Percentiles rank a stretch among this genome's conserved stretches.
Evolutionary conservation across 2,888 invertebrate species (phyloP).

Genomic region (Thyatira batis): DNA sequence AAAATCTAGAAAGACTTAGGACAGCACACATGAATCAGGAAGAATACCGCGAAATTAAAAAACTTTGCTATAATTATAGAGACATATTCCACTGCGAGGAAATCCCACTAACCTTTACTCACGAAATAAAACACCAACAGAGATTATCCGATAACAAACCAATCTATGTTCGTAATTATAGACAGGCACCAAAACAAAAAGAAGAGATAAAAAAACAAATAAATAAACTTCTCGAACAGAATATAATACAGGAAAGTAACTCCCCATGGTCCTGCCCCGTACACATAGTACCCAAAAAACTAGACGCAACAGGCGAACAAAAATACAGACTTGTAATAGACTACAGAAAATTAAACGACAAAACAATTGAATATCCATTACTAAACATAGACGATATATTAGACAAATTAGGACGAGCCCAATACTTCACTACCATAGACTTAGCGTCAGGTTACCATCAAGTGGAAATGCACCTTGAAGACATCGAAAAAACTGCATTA

Average conservation of each 20-base stretch:
- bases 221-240: slow-evolving; percentile 21
- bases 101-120: slow-evolving; percentile 36
- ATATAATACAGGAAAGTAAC: slow-evolving; percentile 21
- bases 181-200: slow-evolving; percentile 18
- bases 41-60: slow-evolving; percentile 29
- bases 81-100: slow-evolving; percentile 43
- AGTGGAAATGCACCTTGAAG: background rate
- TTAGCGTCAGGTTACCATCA: background rate
- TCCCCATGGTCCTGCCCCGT: slow-evolving; percentile 19
- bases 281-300: background rate
- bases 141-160: slow-evolving; percentile 24
- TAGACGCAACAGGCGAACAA: background rate
- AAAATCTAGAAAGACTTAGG: slow-evolving; percentile 19
- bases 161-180: slow-evolving; percentile 23
- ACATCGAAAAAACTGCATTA: slow-evolving; percentile 1
- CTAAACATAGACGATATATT: slow-evolving; percentile 31
- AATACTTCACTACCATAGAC: slow-evolving; percentile 16
- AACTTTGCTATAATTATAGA: slow-evolving; percentile 31
- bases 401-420: slow-evolving; percentile 24
- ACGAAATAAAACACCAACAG: slow-evolving; percentile 44
- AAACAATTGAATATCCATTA: slow-evolving; percentile 28
- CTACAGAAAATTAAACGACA: slow-evolving; percentile 24
- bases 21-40: slow-evolving; percentile 34
- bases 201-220: slow-evolving; percentile 16
- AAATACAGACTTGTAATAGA: slow-evolving; percentile 9